Evolutionary conservation across 2,113 vertebrate genomes (phyloP).

Genomic region (Sinocyclocheilus maitianheensis): DNA sequence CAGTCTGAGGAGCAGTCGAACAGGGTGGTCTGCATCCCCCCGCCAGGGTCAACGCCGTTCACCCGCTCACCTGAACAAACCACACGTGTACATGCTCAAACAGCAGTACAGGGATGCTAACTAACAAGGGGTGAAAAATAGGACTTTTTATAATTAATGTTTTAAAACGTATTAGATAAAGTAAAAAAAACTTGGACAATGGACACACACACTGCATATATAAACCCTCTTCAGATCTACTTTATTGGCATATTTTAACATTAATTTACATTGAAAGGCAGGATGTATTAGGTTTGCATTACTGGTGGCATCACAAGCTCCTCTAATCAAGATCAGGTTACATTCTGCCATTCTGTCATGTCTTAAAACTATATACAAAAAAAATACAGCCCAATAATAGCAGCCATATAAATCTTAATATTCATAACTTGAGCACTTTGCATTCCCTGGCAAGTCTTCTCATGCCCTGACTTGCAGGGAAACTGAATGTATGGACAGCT

Average conservation of each 20-base stretch:
- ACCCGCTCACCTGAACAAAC: conserved; percentile 72
- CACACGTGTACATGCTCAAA: conserved; percentile 9
- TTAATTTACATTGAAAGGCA: background rate
- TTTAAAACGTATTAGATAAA: too few relatives aligned
- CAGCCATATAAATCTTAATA: background rate
- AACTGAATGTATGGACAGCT: conserved; percentile 11
- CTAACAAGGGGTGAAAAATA: background rate
- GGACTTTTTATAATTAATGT: too few relatives aligned
- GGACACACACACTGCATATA: too few relatives aligned
- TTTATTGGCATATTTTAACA: background rate
- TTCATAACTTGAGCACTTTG: conserved; percentile 9
- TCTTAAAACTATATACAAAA: background rate
- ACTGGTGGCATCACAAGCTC: background rate
- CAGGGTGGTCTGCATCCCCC: conserved; percentile 81
- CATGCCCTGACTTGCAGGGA: conserved; percentile 10
- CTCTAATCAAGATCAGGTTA: background rate
- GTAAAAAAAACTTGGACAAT: too few relatives aligned
- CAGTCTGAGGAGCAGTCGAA: conserved; percentile 92
- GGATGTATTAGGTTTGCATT: background rate
- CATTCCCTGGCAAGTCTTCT: background rate
- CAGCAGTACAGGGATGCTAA: background rate
- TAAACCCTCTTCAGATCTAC: too few relatives aligned
- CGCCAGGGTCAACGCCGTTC: conserved; percentile 81
- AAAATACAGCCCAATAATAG: background rate
- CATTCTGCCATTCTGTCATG: conserved; percentile 12